Conservation (phyloP, 2,797 vertebrate species). For the Hydrocynus forskahlii region DNA sequence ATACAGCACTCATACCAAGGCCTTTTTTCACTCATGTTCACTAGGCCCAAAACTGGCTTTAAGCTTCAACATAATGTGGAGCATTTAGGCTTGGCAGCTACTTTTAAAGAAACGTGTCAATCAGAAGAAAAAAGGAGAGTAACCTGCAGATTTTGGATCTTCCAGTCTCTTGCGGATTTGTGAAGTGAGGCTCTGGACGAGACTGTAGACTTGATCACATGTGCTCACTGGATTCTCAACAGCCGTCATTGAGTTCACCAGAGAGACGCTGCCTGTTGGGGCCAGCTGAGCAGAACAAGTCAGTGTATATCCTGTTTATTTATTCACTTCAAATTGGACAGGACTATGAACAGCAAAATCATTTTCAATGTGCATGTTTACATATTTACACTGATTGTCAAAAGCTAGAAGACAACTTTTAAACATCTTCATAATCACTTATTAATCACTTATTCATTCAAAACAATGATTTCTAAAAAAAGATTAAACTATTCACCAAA, state of each 20-base stretch:
- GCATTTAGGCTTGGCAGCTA: neutral
- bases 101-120: neutral
- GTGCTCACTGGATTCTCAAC: conserved; percentile 92
- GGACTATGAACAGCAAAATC: neutral
- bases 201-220: conserved; percentile 89
- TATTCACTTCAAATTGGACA: no score
- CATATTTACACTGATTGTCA: neutral
- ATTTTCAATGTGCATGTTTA: neutral
- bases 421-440: no score
- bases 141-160: conserved; percentile 93
- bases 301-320: neutral
- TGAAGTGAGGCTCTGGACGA: conserved; percentile 94
- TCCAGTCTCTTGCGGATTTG: conserved; percentile 92
- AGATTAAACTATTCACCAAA: no score
- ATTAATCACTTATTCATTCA: no score
- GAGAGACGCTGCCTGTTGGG: conserved; percentile 86
- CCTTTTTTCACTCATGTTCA: neutral
- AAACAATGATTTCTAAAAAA: no score
- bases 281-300: conserved; percentile 80
- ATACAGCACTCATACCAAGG: neutral
- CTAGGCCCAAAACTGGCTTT: neutral
- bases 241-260: conserved; percentile 91
- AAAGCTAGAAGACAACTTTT: neutral
- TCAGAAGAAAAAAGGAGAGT: conserved; percentile 1
- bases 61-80: neutral